Conservation (phyloP, 2,888 invertebrate species). For the Acheta domesticus region DNA sequence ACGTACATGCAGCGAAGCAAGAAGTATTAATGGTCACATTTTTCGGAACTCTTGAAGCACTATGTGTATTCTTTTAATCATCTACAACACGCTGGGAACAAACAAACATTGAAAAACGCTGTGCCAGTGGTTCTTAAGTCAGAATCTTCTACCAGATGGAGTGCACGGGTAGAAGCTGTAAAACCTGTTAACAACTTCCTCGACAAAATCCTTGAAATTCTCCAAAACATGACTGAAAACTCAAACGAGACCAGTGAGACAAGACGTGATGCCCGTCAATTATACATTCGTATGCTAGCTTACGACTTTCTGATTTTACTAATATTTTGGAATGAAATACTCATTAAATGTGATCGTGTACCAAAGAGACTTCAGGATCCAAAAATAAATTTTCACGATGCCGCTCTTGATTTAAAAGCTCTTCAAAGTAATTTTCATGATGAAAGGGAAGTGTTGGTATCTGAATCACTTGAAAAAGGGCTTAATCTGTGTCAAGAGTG, state of each 20-base stretch:
- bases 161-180: no score
- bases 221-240: no score
- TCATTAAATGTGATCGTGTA: not conserved
- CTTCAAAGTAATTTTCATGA: not conserved
- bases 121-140: no score
- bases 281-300: not conserved
- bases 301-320: slow-evolving; percentile 11
- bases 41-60: no score
- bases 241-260: no score
- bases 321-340: not conserved
- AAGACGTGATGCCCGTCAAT: no score
- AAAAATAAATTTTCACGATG: no score
- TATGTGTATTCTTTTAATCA: not conserved
- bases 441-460: not conserved
- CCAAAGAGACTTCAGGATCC: no score
- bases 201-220: no score
- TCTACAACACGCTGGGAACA: not conserved
- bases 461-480: not conserved
- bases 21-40: no score
- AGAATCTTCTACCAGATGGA: not conserved
- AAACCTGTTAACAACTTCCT: no score
- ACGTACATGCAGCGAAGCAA: not conserved
- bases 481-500: no score
- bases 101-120: not conserved
- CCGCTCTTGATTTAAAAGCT: not conserved